These are phyloP conservation scores for Anagrus nilaparvatae DNA, from an alignment of 1,140 invertebrate species.

Conservation along the genomic window DNA sequence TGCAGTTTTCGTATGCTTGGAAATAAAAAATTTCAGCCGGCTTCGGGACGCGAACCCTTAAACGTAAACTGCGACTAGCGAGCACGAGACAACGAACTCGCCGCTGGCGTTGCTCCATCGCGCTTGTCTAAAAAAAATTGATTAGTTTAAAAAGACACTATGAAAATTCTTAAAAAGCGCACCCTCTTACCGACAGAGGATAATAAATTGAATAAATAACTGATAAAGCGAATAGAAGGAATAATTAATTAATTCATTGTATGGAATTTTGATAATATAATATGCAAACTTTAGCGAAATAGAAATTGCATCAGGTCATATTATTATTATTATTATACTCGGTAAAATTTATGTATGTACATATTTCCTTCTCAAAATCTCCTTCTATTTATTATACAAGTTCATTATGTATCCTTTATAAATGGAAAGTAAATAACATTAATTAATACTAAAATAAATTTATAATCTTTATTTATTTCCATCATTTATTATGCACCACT, in stretches of 20 bases:
- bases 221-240: too few species aligned
- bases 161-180: background rate
- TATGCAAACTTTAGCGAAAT: background rate
- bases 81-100: too few species aligned
- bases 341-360: background rate
- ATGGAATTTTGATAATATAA: too few species aligned
- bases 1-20: too few species aligned
- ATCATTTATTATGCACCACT: background rate
- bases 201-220: too few species aligned
- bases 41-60: too few species aligned
- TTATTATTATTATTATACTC: conserved; percentile 1
- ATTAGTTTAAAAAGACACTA: background rate
- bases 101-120: too few species aligned
- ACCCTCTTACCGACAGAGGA: too few species aligned
- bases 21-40: too few species aligned
- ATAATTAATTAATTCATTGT: too few species aligned
- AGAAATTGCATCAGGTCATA: conserved; percentile 4
- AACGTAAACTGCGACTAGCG: too few species aligned
- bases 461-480: background rate
- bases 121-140: too few species aligned
- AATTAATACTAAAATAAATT: background rate
- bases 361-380: conserved; percentile 1
- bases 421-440: background rate
- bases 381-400: background rate
- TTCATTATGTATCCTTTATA: background rate